Base-by-base conservation (phyloP, 1,140 invertebrate genomes). In the Pomacea maculata region DNA sequence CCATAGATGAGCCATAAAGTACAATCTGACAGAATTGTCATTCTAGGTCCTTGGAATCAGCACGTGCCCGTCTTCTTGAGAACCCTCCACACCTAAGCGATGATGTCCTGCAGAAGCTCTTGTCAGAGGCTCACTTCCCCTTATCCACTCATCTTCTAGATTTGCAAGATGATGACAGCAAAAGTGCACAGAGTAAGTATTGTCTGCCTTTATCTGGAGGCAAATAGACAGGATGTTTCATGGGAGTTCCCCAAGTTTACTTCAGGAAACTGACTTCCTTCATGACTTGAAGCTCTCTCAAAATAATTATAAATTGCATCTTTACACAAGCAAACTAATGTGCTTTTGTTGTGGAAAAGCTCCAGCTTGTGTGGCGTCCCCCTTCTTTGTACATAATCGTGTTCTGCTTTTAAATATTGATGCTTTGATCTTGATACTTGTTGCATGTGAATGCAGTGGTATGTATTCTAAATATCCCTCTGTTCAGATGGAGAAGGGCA, bases 101-200 rank as follows among this genome's bases (percentile, higher is more conserved):
- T 12, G 85, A 88, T 45, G 83, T 84, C 54, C 78, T 89, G 34
- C 86, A 89, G 52, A 82, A 84, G 70, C 82, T 89, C 29, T 71
- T 88, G 70, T 73, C 87, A 1, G 88, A 89, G 72, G 88, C 88
- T 34, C 82, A 86, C 67, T 85, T 83, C 57, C 85, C 85, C 10
- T 54, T 86, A 1, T 82, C 81, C 29, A 79, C 82, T 4, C 80
- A 75, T 29, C 76, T 88, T 19, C 80, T 83, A 29, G 82, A 85
- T 12, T 75, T 86, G 17, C 71, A 71, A 57, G 85, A 86, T 61
- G 82, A 85, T 34, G 85, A 86, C 29, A 82, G 79, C 63, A 79
- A 78, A 17, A 74, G 63, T 65, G 70, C 75, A 55, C 70, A 78
- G 74, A 76, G 79, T 84, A 75, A 5, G 64, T 75, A 61, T 61